Percentiles rank a stretch among this genome's conserved stretches.
Conservation (phyloP, 2,888 invertebrate species). For the Hemistola chrysoprasaria region DNA sequence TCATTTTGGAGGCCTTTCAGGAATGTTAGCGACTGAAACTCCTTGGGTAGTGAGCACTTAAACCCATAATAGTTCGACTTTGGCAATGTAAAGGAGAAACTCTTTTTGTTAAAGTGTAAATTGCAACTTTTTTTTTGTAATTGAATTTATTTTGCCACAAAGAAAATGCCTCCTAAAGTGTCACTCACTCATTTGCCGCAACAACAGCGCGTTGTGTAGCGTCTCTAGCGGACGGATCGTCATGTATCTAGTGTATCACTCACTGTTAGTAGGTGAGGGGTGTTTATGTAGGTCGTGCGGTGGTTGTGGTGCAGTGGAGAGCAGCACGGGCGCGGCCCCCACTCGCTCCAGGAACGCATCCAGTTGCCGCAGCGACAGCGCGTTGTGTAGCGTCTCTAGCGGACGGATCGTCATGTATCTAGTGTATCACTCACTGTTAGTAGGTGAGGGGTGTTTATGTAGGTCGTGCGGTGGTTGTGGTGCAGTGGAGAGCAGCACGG, state of each 20-base stretch:
- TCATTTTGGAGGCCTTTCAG: no score
- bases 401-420: slow-evolving; percentile 97
- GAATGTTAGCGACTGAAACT: no score
- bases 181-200: slow-evolving; percentile 94
- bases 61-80: no score
- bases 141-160: no score
- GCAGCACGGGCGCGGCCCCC: slow-evolving; percentile 86
- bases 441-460: slow-evolving; percentile 62
- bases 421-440: slow-evolving; percentile 70
- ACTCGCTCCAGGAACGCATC: slow-evolving; percentile 95
- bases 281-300: slow-evolving; percentile 70
- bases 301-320: slow-evolving; percentile 87
- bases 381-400: slow-evolving; percentile 98
- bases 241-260: no score
- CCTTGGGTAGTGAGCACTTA: no score
- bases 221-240: slow-evolving; percentile 98
- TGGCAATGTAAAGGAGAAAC: no score
- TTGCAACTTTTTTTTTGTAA: no score
- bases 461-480: no score
- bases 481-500: slow-evolving; percentile 85
- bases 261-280: slow-evolving; percentile 69
- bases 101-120: no score
- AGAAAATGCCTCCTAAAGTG: no score
- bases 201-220: slow-evolving; percentile 96
- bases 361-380: slow-evolving; percentile 94